Percentiles rank a stretch among this genome's conserved stretches.
phyloP scores from a whole-genome alignment of 2,888 invertebrate genomes.

The Molanna angustata region DNA sequence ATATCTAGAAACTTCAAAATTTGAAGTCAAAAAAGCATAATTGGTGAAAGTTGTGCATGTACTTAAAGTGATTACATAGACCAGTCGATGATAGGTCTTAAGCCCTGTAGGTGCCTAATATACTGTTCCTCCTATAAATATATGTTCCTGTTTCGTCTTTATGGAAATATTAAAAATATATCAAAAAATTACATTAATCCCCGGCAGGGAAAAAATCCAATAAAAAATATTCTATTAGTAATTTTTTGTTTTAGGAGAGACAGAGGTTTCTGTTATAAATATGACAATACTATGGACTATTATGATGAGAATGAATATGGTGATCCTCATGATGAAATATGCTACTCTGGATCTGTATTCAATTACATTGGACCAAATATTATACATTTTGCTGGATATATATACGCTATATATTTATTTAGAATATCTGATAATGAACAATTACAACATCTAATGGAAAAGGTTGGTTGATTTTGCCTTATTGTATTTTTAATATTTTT shows the following conservation, averaged over 20 bases:
- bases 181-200: too few relatives aligned
- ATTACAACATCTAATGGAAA: constrained; percentile 77
- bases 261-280: constrained; percentile 68
- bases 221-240: too few relatives aligned
- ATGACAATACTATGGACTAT: not conserved
- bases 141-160: too few relatives aligned
- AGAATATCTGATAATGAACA: constrained; percentile 79
- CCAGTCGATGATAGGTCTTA: too few relatives aligned
- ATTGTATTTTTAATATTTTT: not conserved
- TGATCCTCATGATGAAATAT: constrained; percentile 54
- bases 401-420: constrained; percentile 71
- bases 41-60: too few relatives aligned
- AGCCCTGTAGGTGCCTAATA: too few relatives aligned
- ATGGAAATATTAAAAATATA: too few relatives aligned
- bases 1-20: too few relatives aligned
- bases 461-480: constrained; percentile 46
- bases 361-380: constrained; percentile 72
- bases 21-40: too few relatives aligned
- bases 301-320: constrained; percentile 45
- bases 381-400: constrained; percentile 69
- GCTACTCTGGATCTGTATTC: constrained; percentile 69
- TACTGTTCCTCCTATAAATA: too few relatives aligned
- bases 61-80: too few relatives aligned
- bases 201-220: too few relatives aligned
- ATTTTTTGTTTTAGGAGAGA: constrained; percentile 56